A percentile compares a stretch with the other conserved stretches of the same genome.
Evolutionary conservation across 2,888 invertebrate genomes (phyloP).

Genomic region (Caenorhabditis sp.): DNA sequence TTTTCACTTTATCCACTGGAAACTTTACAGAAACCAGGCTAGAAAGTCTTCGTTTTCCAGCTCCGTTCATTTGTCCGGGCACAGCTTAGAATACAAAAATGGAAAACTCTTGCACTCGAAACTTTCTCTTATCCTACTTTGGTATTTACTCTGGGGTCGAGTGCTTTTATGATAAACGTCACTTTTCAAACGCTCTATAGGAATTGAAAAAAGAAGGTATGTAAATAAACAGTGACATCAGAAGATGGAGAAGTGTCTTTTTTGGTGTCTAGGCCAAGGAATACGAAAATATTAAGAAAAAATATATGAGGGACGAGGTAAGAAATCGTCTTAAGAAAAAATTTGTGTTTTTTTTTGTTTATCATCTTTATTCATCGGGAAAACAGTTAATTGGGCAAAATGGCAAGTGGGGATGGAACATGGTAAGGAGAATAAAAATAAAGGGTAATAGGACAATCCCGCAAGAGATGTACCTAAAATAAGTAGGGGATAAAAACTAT

Average conservation of each 20-base stretch:
- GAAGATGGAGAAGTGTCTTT: background rate
- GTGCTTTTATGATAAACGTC: background rate
- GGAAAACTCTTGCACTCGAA: background rate
- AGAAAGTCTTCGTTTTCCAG: constrained; percentile 28
- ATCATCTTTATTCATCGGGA: too few relatives aligned
- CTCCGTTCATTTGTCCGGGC: constrained; percentile 14
- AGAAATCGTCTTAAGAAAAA: too few relatives aligned
- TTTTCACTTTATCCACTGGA: constrained; percentile 39
- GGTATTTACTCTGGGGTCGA: background rate
- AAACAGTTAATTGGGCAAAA: too few relatives aligned
- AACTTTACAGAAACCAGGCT: constrained; percentile 17
- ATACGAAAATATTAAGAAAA: too few relatives aligned
- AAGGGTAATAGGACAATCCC: too few relatives aligned
- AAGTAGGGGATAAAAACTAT: too few relatives aligned
- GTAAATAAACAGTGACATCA: constrained; percentile 1
- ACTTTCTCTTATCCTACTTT: background rate
- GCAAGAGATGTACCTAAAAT: too few relatives aligned
- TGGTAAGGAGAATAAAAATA: too few relatives aligned
- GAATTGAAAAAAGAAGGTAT: background rate
- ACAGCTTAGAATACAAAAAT: background rate
- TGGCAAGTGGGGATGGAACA: too few relatives aligned
- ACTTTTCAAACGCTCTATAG: background rate
- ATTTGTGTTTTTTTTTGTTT: too few relatives aligned
- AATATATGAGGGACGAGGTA: too few relatives aligned
- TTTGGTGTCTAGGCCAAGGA: background rate